Evolutionary conservation across 2,113 vertebrate genomes (phyloP).

Genomic region (Montifringilla adamsi): DNA sequence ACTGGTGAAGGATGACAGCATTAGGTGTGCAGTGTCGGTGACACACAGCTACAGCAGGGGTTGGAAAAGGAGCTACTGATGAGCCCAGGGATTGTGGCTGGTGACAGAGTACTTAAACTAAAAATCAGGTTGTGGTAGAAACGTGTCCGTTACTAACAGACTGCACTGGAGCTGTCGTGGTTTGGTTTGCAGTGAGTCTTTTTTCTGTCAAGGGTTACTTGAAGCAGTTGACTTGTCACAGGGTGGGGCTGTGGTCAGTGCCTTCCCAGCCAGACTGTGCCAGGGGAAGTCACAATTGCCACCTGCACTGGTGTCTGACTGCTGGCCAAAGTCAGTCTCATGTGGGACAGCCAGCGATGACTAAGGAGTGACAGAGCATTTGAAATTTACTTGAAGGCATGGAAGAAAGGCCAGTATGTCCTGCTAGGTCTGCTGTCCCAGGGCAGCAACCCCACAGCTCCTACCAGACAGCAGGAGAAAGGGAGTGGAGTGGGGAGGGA

Average conservation of each 20-base stretch:
- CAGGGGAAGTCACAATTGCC: neutral
- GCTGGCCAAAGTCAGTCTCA: rapidly evolving
- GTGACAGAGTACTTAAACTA: neutral
- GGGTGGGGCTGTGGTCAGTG: neutral
- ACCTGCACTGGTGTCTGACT: neutral
- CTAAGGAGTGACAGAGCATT: neutral
- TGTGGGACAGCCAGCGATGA: neutral
- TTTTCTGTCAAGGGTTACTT: neutral
- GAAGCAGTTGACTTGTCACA: neutral
- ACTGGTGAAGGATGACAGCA: slow-evolving; percentile 65
- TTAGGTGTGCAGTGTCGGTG: slow-evolving; percentile 45
- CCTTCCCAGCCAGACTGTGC: neutral
- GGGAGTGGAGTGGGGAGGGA: neutral
- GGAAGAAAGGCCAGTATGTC: neutral
- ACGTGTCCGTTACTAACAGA: neutral
- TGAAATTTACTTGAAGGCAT: neutral
- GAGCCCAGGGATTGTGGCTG: neutral
- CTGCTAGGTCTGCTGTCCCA: neutral
- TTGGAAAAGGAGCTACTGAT: neutral
- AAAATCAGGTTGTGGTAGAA: neutral
- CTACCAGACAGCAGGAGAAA: neutral
- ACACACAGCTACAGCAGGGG: neutral
- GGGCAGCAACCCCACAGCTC: neutral
- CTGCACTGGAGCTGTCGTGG: neutral
- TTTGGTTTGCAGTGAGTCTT: neutral